Evolutionary conservation across 1,140 invertebrate species (phyloP), one percentile per base, ranked within the genome.

Genomic region (Drosophila nigrodunni): DNA sequence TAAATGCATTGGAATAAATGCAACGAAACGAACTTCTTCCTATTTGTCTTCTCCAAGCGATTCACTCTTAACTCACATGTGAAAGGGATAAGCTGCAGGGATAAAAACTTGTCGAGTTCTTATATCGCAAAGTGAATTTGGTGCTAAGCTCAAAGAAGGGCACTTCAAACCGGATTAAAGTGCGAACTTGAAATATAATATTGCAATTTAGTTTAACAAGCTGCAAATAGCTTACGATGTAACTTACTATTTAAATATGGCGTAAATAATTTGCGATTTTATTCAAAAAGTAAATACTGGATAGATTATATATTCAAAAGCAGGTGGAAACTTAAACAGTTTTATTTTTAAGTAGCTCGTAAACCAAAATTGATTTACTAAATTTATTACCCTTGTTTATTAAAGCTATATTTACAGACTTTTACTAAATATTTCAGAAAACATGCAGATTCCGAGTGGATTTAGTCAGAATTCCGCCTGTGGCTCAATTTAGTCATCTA

Each of bases 1-100:
- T 89, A 89, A 89, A 89, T 89, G 85, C 85, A 90, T 89, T 85
- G 71, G 85, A 90, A 88, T 87, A 86, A 87, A 77, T 67, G 82
- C 82, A 54, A 61, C 47, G 15, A 61, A 54, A n/a, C 30, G 11
- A 44, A n/a, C 46, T 39, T 9, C 37, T 34, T 41, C 39, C 64
- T 46, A 70, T 74, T 69, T 74, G 72, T 74, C 72, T 74, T 58
- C 37, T 57, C 39, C 25, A 35, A 21, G 58, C 49, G 30, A 62
- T 49, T 34, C 46, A 62, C 39, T 46, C 15, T 46, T 70, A 61
- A 70, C 43, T 50, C 66, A 50, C 82, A 82, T 72, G 68, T 60
- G 74, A 41, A 30, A 30, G 25, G 46, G 8, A 41, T 59, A 73
- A 65, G 59, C 37, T 64, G 35, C 35, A 37, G 18, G 61, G 37